Conservation (phyloP, 2,888 invertebrate species). For the Neelides folsomi region DNA sequence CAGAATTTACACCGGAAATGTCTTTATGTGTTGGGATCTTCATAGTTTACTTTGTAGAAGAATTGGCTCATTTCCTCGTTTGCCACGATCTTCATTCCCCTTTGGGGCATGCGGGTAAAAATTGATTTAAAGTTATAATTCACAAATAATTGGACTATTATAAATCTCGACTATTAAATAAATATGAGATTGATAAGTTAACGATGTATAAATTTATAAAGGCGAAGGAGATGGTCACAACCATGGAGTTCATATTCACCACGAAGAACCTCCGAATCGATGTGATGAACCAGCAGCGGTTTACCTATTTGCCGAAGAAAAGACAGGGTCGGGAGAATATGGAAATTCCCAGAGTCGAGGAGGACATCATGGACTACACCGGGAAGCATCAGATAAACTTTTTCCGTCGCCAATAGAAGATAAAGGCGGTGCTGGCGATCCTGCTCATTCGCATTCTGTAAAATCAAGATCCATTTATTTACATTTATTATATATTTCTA, state of each 20-base stretch:
- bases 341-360: constrained; percentile 1
- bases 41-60: constrained; percentile 31
- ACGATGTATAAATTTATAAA: background rate
- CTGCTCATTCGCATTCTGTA: no score
- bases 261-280: constrained; percentile 31
- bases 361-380: no score
- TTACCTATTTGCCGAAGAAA: constrained; percentile 31
- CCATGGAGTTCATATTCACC: constrained; percentile 32
- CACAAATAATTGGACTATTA: no score
- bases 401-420: no score
- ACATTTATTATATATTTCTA: no score
- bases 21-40: constrained; percentile 31
- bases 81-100: constrained; percentile 33
- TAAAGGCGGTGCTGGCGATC: no score
- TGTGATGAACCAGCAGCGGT: constrained; percentile 33
- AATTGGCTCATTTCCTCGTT: constrained; percentile 30
- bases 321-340: constrained; percentile 26
- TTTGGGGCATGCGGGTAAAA: constrained; percentile 22
- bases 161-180: no score
- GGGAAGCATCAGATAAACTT: no score
- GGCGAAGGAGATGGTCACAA: constrained; percentile 28
- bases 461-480: no score
- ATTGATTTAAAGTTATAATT: no score
- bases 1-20: constrained; percentile 28
- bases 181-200: no score